phyloP scores from a whole-genome alignment of 1,140 invertebrate species.

The Apis cerana region DNA sequence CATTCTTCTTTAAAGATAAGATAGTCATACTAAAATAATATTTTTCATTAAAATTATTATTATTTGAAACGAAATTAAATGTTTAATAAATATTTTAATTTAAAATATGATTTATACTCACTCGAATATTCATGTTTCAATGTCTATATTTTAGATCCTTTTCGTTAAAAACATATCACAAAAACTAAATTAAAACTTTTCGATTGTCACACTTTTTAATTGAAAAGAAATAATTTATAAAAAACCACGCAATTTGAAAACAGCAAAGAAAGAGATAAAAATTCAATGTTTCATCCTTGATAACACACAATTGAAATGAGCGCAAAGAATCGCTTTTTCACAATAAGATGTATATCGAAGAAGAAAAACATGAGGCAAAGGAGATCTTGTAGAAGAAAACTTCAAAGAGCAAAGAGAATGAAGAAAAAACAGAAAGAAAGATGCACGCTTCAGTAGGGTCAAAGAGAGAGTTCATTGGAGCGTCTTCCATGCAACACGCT shows the following conservation, averaged over 20 bases:
- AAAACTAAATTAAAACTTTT: background rate
- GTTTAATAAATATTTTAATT: background rate
- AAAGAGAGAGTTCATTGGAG: slow-evolving; percentile 78
- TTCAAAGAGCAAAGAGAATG: slow-evolving; percentile 43
- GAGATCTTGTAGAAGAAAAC: slow-evolving; percentile 44
- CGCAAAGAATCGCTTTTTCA: slow-evolving; percentile 18
- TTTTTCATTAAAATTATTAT: no score
- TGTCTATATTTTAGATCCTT: slow-evolving; percentile 23
- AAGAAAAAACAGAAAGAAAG: slow-evolving; percentile 61
- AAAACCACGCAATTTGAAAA: background rate
- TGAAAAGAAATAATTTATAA: background rate
- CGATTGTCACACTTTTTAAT: slow-evolving; percentile 39
- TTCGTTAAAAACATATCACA: slow-evolving; percentile 56
- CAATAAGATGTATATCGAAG: slow-evolving; percentile 32
- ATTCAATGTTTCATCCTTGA: slow-evolving; percentile 3
- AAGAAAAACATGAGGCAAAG: slow-evolving; percentile 42
- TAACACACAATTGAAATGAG: slow-evolving; percentile 8
- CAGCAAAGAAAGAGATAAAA: background rate
- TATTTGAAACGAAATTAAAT: background rate
- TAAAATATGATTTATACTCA: slow-evolving; percentile 64
- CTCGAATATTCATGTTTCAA: slow-evolving; percentile 73
- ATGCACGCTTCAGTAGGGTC: slow-evolving; percentile 75
- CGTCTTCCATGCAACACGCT: slow-evolving; percentile 69
- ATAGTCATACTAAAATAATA: no score
- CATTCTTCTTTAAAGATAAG: no score